A percentile compares a stretch with the other conserved stretches of the same genome.
These are phyloP conservation scores for Epicauta chinensis DNA, from an alignment of 1,140 invertebrate species.

Conservation along the genomic window DNA sequence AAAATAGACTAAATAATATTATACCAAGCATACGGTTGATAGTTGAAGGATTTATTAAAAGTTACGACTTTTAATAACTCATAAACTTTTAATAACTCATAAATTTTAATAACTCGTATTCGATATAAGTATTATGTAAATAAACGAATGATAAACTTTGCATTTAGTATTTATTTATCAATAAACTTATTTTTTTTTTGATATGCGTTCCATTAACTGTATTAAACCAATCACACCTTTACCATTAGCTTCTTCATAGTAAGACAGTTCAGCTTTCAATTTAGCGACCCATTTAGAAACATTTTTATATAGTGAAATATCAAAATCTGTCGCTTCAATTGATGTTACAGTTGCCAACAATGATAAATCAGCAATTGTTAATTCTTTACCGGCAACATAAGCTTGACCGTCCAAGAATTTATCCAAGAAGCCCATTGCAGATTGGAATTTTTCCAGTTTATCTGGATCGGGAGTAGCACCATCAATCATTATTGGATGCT, in stretches of 20 bases:
- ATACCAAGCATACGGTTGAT: too few species aligned
- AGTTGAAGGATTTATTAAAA: too few species aligned
- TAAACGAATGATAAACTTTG: too few species aligned
- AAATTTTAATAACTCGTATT: too few species aligned
- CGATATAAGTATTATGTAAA: too few species aligned
- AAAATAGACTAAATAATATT: too few species aligned
- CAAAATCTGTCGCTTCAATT: conserved; percentile 57
- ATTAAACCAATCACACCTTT: too few species aligned
- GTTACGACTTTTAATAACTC: too few species aligned
- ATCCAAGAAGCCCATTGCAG: conserved; percentile 61
- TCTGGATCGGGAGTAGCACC: conserved; percentile 56
- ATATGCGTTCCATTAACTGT: too few species aligned
- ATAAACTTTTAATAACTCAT: too few species aligned
- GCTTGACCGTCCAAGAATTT: conserved; percentile 57
- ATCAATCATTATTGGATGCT: conserved; percentile 67
- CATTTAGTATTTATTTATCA: too few species aligned
- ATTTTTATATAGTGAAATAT: conserved; percentile 61
- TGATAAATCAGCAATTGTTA: conserved; percentile 68
- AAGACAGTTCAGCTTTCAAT: conserved; percentile 60
- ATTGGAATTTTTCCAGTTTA: conserved; percentile 56
- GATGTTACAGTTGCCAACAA: conserved; percentile 57
- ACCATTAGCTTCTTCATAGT: conserved; percentile 66
- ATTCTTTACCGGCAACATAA: conserved; percentile 58
- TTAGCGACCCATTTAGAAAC: conserved; percentile 63
- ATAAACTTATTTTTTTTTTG: too few species aligned